Evolutionary conservation across 1,140 invertebrate species (phyloP).

Genomic region (Drosophila saltans): DNA sequence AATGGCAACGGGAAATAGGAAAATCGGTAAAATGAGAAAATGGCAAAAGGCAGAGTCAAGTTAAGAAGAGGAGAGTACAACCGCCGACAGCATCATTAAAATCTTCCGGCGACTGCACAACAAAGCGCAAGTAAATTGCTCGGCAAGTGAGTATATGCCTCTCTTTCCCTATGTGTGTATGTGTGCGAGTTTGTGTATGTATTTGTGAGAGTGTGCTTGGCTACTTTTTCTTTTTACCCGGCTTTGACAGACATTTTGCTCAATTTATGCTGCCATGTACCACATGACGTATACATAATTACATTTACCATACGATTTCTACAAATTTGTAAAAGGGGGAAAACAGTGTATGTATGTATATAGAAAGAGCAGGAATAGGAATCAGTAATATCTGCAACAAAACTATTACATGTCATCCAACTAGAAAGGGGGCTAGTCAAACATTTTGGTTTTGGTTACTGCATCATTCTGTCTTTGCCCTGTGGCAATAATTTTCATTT

Average conservation of each 20-base stretch:
- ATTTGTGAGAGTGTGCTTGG: conserved; percentile 19
- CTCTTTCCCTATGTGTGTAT: conserved; percentile 1
- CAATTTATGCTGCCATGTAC: conserved; percentile 58
- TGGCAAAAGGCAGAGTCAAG: conserved; percentile 14
- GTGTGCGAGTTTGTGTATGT: conserved; percentile 1
- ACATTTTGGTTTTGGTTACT: conserved; percentile 9
- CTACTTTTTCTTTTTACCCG: conserved; percentile 42
- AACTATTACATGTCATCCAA: conserved; percentile 43
- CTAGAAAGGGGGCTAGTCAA: not conserved
- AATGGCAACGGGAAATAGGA: conserved; percentile 28
- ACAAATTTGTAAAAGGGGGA: not conserved
- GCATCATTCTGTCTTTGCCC: conserved; percentile 27
- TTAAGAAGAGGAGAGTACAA: not conserved
- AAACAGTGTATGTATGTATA: too few species aligned
- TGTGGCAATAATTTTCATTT: conserved; percentile 68
- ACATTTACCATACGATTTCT: conserved; percentile 9
- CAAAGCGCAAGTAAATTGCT: conserved; percentile 74
- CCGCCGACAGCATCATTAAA: conserved; percentile 64
- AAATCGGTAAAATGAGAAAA: not conserved
- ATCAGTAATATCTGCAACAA: conserved; percentile 7
- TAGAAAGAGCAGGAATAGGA: not conserved
- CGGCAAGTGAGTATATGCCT: conserved; percentile 29
- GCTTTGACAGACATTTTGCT: conserved; percentile 54
- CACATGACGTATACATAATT: conserved; percentile 67
- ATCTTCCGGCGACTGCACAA: conserved; percentile 72